Conservation (phyloP, 92 coral and sea anemone species). For the Epizoanthus stellaris region DNA sequence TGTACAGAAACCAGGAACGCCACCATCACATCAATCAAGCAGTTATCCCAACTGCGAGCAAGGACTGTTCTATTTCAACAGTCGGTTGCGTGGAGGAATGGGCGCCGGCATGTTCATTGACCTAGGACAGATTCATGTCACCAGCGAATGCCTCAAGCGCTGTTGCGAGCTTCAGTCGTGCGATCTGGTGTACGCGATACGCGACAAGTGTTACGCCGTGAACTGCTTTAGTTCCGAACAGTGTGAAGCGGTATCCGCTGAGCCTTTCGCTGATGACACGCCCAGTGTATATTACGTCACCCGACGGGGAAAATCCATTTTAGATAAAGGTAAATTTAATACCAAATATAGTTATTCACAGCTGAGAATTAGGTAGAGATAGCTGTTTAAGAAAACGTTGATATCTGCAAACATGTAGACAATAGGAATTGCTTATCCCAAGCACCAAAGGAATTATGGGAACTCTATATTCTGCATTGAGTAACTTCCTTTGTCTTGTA, state of each 20-base stretch:
- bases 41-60: conserved; percentile 80
- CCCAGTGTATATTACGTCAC: conserved; percentile 86
- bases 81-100: conserved; percentile 86
- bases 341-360: too few species aligned
- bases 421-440: background rate
- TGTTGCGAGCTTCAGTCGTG: conserved; percentile 91
- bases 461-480: too few species aligned
- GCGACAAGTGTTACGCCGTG: conserved; percentile 85
- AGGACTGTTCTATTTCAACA: conserved; percentile 84
- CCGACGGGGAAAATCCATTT: conserved; percentile 69
- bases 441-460: too few species aligned
- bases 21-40: conserved; percentile 41
- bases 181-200: conserved; percentile 79
- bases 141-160: conserved; percentile 78
- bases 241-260: conserved; percentile 83
- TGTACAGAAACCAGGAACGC: conserved; percentile 30
- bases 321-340: conserved; percentile 60
- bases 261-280: conserved; percentile 57
- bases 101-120: conserved; percentile 88
- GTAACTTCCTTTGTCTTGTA: too few species aligned
- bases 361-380: background rate
- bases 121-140: conserved; percentile 73
- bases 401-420: background rate
- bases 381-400: background rate
- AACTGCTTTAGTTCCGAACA: conserved; percentile 79